phyloP scores from a whole-genome alignment of 2,113 vertebrate species.

The Campylomormyrus numenius region DNA sequence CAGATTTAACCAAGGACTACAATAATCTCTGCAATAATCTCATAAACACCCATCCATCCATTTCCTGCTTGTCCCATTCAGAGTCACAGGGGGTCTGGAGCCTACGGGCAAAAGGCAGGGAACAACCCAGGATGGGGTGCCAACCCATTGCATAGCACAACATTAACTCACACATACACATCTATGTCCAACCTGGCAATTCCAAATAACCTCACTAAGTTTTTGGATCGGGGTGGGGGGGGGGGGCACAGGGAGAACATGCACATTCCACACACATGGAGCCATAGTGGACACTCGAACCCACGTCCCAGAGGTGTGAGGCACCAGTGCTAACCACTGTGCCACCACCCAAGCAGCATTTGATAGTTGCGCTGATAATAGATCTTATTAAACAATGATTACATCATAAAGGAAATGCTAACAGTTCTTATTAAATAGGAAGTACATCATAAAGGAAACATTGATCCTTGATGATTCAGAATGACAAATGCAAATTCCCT shows the following conservation, averaged over 20 bases:
- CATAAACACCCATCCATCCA: not conserved
- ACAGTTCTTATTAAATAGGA: not conserved
- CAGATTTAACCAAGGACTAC: not conserved
- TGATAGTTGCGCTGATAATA: not conserved
- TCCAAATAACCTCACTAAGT: not conserved
- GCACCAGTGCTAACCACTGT: not conserved
- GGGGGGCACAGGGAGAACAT: not conserved
- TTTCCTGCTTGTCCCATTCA: not conserved
- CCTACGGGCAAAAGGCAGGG: not conserved
- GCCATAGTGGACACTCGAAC: not conserved
- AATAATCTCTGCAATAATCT: not conserved
- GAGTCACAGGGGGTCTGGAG: not conserved
- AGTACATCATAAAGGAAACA: not conserved
- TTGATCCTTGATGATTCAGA: not conserved
- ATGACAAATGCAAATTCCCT: not conserved
- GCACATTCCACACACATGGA: not conserved
- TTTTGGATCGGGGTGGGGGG: not conserved
- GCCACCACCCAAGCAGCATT: not conserved
- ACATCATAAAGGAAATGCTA: not conserved
- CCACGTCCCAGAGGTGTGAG: not conserved
- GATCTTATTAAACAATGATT: not conserved
- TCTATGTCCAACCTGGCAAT: too few species aligned
- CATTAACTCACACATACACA: not conserved
- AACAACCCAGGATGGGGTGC: not conserved
- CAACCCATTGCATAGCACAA: not conserved